Percentiles rank a stretch among this genome's conserved stretches.
Conservation (phyloP, 1,140 invertebrate species). For the Drosophila trapezifrons region DNA sequence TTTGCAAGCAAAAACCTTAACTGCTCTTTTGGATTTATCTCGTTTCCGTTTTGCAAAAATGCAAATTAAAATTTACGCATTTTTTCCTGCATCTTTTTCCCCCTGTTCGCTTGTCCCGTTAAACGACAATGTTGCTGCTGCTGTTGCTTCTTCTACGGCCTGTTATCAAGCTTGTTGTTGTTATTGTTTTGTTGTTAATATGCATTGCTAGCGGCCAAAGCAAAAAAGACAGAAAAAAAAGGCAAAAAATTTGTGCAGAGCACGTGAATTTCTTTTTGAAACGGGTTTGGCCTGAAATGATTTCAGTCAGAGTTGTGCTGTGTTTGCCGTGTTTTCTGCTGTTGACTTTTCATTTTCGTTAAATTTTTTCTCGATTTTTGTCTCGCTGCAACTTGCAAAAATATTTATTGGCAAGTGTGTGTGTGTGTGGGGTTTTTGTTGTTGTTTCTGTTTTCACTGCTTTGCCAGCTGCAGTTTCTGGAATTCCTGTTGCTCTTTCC, state of each 20-base stretch:
- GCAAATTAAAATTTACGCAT: constrained; percentile 70
- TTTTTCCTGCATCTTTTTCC: constrained; percentile 35
- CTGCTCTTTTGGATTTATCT: constrained; percentile 20
- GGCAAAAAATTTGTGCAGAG: constrained; percentile 46
- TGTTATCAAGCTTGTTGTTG: constrained; percentile 44
- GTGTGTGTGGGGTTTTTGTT: constrained; percentile 16
- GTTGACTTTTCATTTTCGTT: constrained; percentile 70
- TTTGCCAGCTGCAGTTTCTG: constrained; percentile 42
- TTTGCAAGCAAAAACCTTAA: neutral
- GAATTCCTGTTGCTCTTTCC: constrained; percentile 24
- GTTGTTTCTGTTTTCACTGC: constrained; percentile 35
- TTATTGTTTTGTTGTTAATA: constrained; percentile 48
- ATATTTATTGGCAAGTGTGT: constrained; percentile 61
- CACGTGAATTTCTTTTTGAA: constrained; percentile 80
- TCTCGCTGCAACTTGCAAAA: constrained; percentile 51
- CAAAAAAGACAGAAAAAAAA: constrained; percentile 2
- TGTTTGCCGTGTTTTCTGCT: constrained; percentile 36
- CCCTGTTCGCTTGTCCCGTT: constrained; percentile 50
- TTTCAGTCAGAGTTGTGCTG: constrained; percentile 26
- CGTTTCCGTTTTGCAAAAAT: constrained; percentile 57
- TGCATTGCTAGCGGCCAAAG: constrained; percentile 57
- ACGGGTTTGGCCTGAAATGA: constrained; percentile 67
- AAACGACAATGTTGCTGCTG: constrained; percentile 53
- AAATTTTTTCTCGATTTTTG: constrained; percentile 42
- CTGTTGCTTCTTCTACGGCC: constrained; percentile 5